A percentile compares a stretch with the other conserved stretches of the same genome.
phyloP scores from a whole-genome alignment of 2,888 invertebrate genomes.

The Ptilodon capucinus region DNA sequence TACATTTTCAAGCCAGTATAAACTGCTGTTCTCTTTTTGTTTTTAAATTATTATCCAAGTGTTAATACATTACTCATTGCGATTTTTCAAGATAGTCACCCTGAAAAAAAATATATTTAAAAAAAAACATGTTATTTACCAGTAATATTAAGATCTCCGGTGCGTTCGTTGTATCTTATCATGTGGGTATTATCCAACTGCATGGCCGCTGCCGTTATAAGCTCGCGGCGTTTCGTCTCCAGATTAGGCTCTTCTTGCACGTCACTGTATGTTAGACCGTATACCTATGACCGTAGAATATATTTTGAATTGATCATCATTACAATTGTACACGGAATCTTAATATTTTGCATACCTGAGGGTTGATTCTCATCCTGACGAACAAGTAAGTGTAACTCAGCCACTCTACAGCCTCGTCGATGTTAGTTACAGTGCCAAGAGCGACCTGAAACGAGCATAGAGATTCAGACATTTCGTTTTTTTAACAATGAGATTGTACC shows the following conservation, averaged over 20 bases:
- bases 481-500: too few species aligned
- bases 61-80: too few species aligned
- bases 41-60: too few species aligned
- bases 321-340: too few species aligned
- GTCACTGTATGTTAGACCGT: conserved; percentile 84
- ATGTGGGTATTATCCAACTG: conserved; percentile 95
- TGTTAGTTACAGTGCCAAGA: conserved; percentile 97
- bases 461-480: too few species aligned
- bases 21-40: too few species aligned
- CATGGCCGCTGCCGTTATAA: conserved; percentile 91
- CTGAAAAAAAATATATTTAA: too few species aligned
- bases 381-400: conserved; percentile 98
- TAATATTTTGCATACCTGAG: conserved; percentile 79
- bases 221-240: conserved; percentile 88
- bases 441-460: conserved; percentile 84
- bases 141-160: conserved; percentile 90
- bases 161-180: conserved; percentile 94
- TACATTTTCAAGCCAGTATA: too few species aligned
- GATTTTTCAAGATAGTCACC: too few species aligned
- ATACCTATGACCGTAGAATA: conserved; percentile 55
- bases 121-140: too few species aligned
- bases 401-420: conserved; percentile 99
- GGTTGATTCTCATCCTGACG: conserved; percentile 96
- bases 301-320: neutral
- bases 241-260: conserved; percentile 90